phyloP scores from a whole-genome alignment of 2,113 vertebrate species.

The Abramis brama region DNA sequence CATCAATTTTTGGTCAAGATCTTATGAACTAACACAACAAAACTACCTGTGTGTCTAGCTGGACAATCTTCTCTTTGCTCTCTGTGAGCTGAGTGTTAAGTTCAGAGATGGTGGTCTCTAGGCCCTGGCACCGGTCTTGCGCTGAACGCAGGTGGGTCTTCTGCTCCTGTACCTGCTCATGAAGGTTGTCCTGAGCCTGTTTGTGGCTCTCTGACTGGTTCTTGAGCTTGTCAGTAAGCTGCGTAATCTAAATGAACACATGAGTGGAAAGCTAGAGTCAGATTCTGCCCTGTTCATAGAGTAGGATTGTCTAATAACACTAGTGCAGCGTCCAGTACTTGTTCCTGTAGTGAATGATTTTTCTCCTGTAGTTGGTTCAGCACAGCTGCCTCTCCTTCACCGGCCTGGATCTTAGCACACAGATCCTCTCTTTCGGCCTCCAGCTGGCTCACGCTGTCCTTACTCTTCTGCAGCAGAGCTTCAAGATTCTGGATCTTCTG shows the following conservation, averaged over 20 bases:
- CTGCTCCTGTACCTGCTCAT: conserved; percentile 96
- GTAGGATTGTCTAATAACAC: background rate
- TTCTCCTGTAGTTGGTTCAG: conserved; percentile 97
- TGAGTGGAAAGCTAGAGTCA: background rate
- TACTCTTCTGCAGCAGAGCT: conserved; percentile 95
- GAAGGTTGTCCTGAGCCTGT: conserved; percentile 95
- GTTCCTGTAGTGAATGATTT: conserved; percentile 90
- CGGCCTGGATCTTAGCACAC: conserved; percentile 97
- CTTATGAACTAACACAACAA: no score
- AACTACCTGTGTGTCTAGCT: conserved; percentile 89
- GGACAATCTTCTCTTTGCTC: conserved; percentile 90
- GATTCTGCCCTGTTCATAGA: background rate
- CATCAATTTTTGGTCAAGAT: no score
- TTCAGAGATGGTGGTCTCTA: conserved; percentile 85
- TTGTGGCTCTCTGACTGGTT: conserved; percentile 99
- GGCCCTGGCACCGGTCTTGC: conserved; percentile 87
- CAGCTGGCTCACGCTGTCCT: conserved; percentile 89
- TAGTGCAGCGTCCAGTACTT: conserved; percentile 73
- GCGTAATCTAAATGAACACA: conserved; percentile 79
- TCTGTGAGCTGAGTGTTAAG: conserved; percentile 86
- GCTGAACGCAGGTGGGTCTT: conserved; percentile 88
- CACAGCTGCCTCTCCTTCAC: conserved; percentile 94
- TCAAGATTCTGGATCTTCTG: conserved; percentile 99
- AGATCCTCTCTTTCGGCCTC: conserved; percentile 95
- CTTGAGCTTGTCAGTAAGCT: conserved; percentile 93